These are phyloP conservation scores for crab-eating macaque (Macaca fascicularis) DNA, from an alignment of 2,113 vertebrate genomes.

Conservation along the genomic window DNA sequence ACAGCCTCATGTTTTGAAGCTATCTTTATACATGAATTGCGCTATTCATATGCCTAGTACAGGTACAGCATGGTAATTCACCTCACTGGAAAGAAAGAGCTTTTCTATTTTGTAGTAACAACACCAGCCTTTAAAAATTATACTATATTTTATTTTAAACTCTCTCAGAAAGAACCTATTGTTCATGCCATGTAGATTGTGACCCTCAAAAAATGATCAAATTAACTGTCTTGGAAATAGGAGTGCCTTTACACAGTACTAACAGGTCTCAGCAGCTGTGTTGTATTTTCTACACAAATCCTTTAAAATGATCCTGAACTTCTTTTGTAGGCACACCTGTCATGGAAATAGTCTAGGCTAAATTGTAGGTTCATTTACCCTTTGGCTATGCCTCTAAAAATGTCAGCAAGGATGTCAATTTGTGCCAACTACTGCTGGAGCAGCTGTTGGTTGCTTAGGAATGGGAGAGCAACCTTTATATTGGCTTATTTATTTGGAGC, in stretches of 20 bases:
- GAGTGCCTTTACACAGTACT: neutral
- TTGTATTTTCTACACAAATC: conserved; percentile 51
- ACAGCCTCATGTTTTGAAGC: conserved; percentile 63
- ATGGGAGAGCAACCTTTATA: conserved; percentile 54
- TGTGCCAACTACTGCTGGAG: conserved; percentile 54
- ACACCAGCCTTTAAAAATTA: neutral
- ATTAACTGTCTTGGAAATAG: conserved; percentile 25
- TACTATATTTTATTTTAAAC: conserved; percentile 38
- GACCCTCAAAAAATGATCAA: conserved; percentile 31
- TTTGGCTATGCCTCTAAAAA: conserved; percentile 67
- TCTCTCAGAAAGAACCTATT: conserved; percentile 25
- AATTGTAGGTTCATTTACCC: conserved; percentile 63
- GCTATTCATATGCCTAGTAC: conserved; percentile 57
- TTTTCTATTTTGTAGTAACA: conserved; percentile 48
- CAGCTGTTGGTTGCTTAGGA: conserved; percentile 56
- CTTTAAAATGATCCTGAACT: conserved; percentile 60
- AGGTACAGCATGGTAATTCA: conserved; percentile 61
- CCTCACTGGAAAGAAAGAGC: conserved; percentile 61
- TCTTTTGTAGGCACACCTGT: conserved; percentile 65
- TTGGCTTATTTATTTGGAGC: conserved; percentile 56
- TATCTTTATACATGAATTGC: conserved; percentile 66
- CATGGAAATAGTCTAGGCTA: conserved; percentile 48
- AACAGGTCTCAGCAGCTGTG: conserved; percentile 50
- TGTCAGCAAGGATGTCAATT: conserved; percentile 64
- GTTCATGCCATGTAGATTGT: neutral